These are phyloP conservation scores for Bimastos eiseni DNA, from an alignment of 2,888 invertebrate species.

Conservation along the genomic window DNA sequence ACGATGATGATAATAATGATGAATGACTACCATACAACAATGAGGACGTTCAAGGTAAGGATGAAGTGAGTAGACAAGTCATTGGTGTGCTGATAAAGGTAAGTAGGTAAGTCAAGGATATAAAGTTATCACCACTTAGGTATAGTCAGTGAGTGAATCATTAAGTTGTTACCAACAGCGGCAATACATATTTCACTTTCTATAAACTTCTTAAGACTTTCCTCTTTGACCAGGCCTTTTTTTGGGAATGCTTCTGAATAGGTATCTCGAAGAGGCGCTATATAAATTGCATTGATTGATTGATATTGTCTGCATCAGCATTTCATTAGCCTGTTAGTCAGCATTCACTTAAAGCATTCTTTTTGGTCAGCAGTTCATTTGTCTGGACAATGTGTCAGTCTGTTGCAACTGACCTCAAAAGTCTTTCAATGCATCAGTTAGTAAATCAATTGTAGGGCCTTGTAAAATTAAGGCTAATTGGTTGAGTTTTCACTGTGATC, in stretches of 20 bases:
- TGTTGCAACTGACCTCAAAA: background rate
- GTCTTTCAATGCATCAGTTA: background rate
- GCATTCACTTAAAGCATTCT: background rate
- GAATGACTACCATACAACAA: background rate
- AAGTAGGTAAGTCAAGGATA: background rate
- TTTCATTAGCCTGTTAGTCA: background rate
- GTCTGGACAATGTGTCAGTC: background rate
- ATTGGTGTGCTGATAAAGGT: background rate
- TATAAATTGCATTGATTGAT: no score
- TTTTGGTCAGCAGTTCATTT: background rate
- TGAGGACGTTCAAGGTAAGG: background rate
- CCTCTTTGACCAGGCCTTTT: no score
- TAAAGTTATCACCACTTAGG: background rate
- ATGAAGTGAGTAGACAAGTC: background rate
- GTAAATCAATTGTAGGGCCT: background rate
- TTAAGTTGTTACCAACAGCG: background rate
- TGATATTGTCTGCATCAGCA: no score
- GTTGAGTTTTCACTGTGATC: background rate
- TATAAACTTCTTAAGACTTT: no score
- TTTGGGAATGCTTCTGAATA: no score
- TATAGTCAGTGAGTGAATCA: background rate
- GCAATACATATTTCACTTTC: no score
- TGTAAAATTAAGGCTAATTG: background rate
- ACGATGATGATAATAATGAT: no score
- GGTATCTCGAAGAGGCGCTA: no score